These are phyloP conservation scores for Ornithoptera priamus DNA, from an alignment of 2,888 invertebrate genomes.

Conservation along the genomic window DNA sequence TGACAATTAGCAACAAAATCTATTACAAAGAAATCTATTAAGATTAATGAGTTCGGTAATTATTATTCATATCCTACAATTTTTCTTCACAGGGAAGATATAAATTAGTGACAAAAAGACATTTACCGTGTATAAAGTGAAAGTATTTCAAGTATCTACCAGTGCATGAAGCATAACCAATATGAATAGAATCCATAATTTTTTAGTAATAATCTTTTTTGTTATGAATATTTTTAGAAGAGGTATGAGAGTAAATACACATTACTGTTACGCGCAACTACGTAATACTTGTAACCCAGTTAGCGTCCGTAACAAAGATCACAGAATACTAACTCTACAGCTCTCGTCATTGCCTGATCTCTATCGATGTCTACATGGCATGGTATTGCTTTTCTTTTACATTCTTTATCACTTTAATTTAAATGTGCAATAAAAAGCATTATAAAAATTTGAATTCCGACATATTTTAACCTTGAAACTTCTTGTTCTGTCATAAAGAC, in stretches of 20 bases:
- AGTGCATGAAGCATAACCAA: slow-evolving; percentile 40
- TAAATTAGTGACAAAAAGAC: slow-evolving; percentile 12
- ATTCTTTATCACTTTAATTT: not conserved
- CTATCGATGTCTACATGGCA: slow-evolving; percentile 7
- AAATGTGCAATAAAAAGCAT: not conserved
- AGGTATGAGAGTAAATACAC: slow-evolving; percentile 13
- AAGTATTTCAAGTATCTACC: slow-evolving; percentile 36
- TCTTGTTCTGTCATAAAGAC: slow-evolving; percentile 9
- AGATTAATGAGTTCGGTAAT: slow-evolving; percentile 5
- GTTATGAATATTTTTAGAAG: slow-evolving; percentile 13
- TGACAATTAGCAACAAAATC: not conserved
- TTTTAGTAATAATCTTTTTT: not conserved
- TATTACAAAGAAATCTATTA: slow-evolving; percentile 10
- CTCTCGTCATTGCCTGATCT: slow-evolving; percentile 1
- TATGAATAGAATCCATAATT: slow-evolving; percentile 32
- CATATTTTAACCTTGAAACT: slow-evolving; percentile 15
- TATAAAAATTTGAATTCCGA: not conserved
- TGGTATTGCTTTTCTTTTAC: not conserved
- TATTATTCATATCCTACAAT: not conserved
- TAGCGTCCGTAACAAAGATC: slow-evolving; percentile 21
- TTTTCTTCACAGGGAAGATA: slow-evolving; percentile 11
- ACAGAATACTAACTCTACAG: slow-evolving; percentile 18
- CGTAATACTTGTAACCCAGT: slow-evolving; percentile 31
- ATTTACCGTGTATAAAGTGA: slow-evolving; percentile 33
- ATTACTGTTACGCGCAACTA: slow-evolving; percentile 28